Base-by-base conservation (phyloP, 2,888 invertebrate species). In the Lithophane ornitopus region DNA sequence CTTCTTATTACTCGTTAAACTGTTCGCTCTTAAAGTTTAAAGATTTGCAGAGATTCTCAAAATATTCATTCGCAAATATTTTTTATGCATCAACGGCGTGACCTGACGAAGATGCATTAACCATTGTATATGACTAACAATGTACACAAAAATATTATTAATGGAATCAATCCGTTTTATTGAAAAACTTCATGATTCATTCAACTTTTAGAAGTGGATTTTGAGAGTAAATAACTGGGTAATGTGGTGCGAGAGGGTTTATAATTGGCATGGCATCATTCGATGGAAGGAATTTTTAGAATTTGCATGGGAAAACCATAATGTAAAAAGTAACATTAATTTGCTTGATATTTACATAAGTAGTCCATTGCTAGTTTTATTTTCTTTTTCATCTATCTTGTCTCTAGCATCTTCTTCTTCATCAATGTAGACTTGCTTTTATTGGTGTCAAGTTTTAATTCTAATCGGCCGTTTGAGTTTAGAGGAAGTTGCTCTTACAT, bases 191-290 rank as follows among this genome's bases (percentile, higher is more conserved):
- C 16, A 70, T 70, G 79, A 82, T 69, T 83, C 86, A 83, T 83
- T 71, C 58, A 46, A 58, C 71, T 82, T 82, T 82, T 52, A 41
- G 26, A 70, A 65, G 56, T 85, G 22, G 41, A 56, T 56, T 68
- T 77, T 83, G 16, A 78, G 67, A 54, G 83, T 82, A 82, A 82
- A 82, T 83, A 86, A 61, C 19, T 62, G 69, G 54, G 39, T 54
- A 44, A 61, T 71, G 61, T 62, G 22, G 46, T 56, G 61, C 41
- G 44, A 70, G 11, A 68, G 22, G 14, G 84, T 83, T 78, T 73
- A 58, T 66, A 62, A 82, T 85, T 86, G 67, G 19, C 26, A 69
- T 86, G 52, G 68, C 34, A 70, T 68, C 61, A 34, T 73, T 73
- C n/a, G n/a, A 49, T 61, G 26, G 46, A 66, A 41, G 12, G 3